Conservation (phyloP, 2,888 invertebrate species). For the Helobdella robusta region DNA sequence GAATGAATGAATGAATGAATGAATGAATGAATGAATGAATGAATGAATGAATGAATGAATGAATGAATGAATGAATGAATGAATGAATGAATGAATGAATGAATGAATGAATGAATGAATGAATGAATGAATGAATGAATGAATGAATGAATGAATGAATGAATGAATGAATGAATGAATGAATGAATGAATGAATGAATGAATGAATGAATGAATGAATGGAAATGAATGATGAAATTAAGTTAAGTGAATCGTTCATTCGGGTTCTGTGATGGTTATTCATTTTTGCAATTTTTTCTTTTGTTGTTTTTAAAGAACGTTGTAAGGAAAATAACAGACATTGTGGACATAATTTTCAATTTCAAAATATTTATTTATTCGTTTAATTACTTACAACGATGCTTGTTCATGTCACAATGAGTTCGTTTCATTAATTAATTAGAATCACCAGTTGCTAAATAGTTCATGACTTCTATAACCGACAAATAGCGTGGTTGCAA, state of each 20-base stretch:
- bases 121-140: conserved; percentile 16
- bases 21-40: conserved; percentile 18
- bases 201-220: conserved; percentile 16
- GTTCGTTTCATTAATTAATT: too few relatives aligned
- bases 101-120: conserved; percentile 19
- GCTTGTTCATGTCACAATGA: too few relatives aligned
- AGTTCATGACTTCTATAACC: too few relatives aligned
- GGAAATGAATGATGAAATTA: background rate
- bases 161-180: conserved; percentile 26
- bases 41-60: conserved; percentile 15
- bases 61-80: conserved; percentile 12
- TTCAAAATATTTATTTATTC: too few relatives aligned
- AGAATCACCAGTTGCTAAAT: too few relatives aligned
- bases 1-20: conserved; percentile 20
- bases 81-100: conserved; percentile 17
- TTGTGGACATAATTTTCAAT: too few relatives aligned
- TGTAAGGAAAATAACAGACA: too few relatives aligned
- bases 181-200: conserved; percentile 16
- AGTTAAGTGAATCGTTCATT: background rate
- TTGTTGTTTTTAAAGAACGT: too few relatives aligned
- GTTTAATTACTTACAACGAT: too few relatives aligned
- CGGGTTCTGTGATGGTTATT: too few relatives aligned
- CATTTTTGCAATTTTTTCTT: too few relatives aligned
- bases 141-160: conserved; percentile 13
- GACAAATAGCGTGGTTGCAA: too few relatives aligned